phyloP scores from a whole-genome alignment of 2,797 vertebrate genomes.

The Macropodus opercularis region DNA sequence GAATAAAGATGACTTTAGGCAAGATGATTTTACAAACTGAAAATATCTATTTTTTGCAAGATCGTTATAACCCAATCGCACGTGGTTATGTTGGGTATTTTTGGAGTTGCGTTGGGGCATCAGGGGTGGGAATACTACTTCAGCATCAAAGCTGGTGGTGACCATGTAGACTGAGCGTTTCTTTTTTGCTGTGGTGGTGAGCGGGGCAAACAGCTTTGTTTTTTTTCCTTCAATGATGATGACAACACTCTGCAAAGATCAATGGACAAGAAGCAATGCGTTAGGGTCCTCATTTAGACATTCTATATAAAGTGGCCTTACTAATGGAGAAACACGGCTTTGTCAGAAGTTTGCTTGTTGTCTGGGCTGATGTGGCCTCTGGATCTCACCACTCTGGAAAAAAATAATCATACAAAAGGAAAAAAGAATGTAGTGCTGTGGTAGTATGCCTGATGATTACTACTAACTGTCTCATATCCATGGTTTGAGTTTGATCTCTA shows the following conservation, averaged over 20 bases:
- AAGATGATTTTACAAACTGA: slow-evolving; percentile 79
- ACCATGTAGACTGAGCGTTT: slow-evolving; percentile 86
- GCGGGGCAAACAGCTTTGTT: slow-evolving; percentile 69
- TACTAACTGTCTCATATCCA: slow-evolving; percentile 66
- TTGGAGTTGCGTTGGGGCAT: slow-evolving; percentile 85
- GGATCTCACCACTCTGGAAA: slow-evolving; percentile 78
- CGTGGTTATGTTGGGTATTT: slow-evolving; percentile 68
- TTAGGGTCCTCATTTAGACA: slow-evolving; percentile 86
- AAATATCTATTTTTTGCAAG: slow-evolving; percentile 77
- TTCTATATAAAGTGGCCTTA: slow-evolving; percentile 97
- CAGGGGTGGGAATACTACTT: slow-evolving; percentile 87
- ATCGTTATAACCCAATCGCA: slow-evolving; percentile 80
- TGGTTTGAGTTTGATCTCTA: slow-evolving; percentile 52
- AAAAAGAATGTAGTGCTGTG: slow-evolving; percentile 80
- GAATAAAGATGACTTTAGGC: slow-evolving; percentile 70
- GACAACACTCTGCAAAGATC: slow-evolving; percentile 70
- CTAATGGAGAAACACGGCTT: slow-evolving; percentile 81
- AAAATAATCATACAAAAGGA: slow-evolving; percentile 33
- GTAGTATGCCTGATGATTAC: slow-evolving; percentile 80
- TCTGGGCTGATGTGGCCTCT: slow-evolving; percentile 78
- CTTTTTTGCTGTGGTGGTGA: slow-evolving; percentile 79
- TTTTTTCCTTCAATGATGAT: slow-evolving; percentile 11
- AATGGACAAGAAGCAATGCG: slow-evolving; percentile 81
- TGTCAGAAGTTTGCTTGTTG: slow-evolving; percentile 77
- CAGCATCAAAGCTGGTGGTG: slow-evolving; percentile 87